Percentiles rank a stretch among this genome's conserved stretches.
Conservation (phyloP, 2,888 invertebrate genomes). For the Phortica magna region DNA sequence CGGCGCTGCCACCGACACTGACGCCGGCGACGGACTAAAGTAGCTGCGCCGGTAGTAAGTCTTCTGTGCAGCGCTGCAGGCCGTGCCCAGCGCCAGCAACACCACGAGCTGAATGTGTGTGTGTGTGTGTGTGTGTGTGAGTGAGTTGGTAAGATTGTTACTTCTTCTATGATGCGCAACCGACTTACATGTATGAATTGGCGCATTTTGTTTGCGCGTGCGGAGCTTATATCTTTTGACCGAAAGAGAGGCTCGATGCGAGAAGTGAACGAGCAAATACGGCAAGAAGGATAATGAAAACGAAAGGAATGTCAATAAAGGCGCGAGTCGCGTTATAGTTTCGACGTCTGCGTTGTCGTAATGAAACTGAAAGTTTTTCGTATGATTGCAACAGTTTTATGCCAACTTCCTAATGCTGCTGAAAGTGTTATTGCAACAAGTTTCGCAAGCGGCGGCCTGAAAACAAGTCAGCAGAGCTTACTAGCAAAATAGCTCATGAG, state of each 20-base stretch:
- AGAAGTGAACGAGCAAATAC: too few relatives aligned
- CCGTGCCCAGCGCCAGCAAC: slow-evolving; percentile 48
- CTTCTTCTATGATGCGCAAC: background rate
- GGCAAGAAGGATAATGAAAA: too few relatives aligned
- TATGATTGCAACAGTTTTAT: slow-evolving; percentile 74
- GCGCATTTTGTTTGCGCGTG: slow-evolving; percentile 49
- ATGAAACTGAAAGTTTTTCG: slow-evolving; percentile 76
- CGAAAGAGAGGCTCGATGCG: background rate
- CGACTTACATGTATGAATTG: slow-evolving; percentile 61
- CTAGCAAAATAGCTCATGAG: slow-evolving; percentile 4
- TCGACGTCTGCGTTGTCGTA: slow-evolving; percentile 64
- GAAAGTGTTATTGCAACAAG: slow-evolving; percentile 58
- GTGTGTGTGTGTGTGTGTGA: slow-evolving; percentile 21
- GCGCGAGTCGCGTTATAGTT: slow-evolving; percentile 39
- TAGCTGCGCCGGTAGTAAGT: slow-evolving; percentile 61
- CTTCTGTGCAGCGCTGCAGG: slow-evolving; percentile 37
- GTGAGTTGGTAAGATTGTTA: slow-evolving; percentile 12
- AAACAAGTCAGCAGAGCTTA: background rate
- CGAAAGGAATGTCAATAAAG: too few relatives aligned
- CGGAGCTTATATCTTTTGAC: too few relatives aligned
- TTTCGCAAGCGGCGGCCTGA: slow-evolving; percentile 60
- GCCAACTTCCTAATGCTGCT: slow-evolving; percentile 70
- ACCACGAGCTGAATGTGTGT: slow-evolving; percentile 58
- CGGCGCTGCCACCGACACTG: slow-evolving; percentile 52
- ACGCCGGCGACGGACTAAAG: slow-evolving; percentile 57